Percentiles rank a stretch among this genome's conserved stretches.
Evolutionary conservation across 1,140 invertebrate species (phyloP).

Genomic region (Drosophila navojoa): DNA sequence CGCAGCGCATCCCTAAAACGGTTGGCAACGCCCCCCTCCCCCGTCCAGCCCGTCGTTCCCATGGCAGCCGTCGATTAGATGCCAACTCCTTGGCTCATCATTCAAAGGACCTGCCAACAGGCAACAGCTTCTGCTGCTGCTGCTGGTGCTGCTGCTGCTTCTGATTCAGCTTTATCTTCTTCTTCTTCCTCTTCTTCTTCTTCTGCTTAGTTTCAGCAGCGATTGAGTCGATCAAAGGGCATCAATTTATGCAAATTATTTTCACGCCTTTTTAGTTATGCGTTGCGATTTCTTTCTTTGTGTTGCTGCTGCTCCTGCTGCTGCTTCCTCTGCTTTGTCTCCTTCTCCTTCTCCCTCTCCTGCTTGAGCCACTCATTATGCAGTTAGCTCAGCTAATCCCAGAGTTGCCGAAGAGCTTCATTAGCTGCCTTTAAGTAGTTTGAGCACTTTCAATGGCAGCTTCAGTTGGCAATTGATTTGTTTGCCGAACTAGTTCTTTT

Average conservation of each 20-base stretch:
- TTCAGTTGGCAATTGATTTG: neutral
- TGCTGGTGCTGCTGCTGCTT: conserved; percentile 1
- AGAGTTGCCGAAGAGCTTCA: neutral
- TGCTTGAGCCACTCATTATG: neutral
- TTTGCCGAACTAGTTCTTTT: too few relatives aligned
- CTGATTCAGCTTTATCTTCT: neutral
- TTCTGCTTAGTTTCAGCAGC: conserved; percentile 32
- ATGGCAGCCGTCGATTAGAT: conserved; percentile 73
- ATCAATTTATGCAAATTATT: conserved; percentile 84
- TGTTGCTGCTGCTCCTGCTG: neutral
- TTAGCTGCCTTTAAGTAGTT: too few relatives aligned
- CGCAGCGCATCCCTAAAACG: conserved; percentile 70
- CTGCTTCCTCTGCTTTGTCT: neutral
- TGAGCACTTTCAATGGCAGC: neutral
- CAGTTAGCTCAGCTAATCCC: conserved; percentile 18
- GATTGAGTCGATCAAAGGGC: conserved; percentile 82
- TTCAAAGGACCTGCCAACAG: neutral
- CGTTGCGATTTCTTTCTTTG: conserved; percentile 62
- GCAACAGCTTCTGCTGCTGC: conserved; percentile 1
- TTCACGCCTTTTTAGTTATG: conserved; percentile 84
- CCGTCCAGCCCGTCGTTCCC: conserved; percentile 45
- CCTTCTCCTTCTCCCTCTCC: neutral
- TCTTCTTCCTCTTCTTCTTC: neutral
- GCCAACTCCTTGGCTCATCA: conserved; percentile 21
- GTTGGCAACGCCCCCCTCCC: conserved; percentile 53